These are phyloP conservation scores for Pampusana beccarii DNA, from an alignment of 2,113 vertebrate species.

Conservation along the genomic window DNA sequence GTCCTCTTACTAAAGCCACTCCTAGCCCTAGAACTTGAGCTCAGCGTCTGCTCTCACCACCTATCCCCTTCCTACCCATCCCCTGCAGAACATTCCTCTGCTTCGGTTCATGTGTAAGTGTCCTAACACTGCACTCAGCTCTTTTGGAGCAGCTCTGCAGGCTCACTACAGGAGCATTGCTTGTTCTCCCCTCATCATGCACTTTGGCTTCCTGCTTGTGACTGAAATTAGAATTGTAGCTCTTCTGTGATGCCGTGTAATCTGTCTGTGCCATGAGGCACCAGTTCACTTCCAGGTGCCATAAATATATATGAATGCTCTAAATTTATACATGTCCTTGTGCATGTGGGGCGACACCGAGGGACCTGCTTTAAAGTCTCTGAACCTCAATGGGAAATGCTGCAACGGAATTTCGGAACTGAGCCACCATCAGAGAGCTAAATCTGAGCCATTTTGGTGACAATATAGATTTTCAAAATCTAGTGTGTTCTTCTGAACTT, in stretches of 20 bases:
- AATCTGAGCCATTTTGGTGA: not conserved
- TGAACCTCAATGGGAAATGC: not conserved
- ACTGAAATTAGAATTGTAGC: not conserved
- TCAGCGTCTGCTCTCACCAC: not conserved
- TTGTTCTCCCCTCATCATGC: not conserved
- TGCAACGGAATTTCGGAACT: not conserved
- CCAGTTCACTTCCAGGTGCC: not conserved
- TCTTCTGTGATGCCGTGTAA: not conserved
- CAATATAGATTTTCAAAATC: rapidly evolving
- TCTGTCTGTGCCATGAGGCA: not conserved
- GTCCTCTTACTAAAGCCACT: not conserved
- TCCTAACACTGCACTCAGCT: not conserved
- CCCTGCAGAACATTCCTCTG: not conserved
- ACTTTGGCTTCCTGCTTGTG: not conserved
- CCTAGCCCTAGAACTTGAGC: not conserved
- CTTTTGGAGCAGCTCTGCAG: not conserved
- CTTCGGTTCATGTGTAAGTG: not conserved
- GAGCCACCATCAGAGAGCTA: not conserved
- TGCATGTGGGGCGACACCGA: too few relatives aligned
- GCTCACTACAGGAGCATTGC: not conserved
- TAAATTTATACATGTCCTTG: not conserved
- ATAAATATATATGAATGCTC: not conserved
- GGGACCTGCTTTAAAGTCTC: not conserved
- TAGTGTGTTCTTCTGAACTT: not conserved
- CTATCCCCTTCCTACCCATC: not conserved